Evolutionary conservation across 2,797 vertebrate genomes (phyloP).

Genomic region (Artibeus lituratus): DNA sequence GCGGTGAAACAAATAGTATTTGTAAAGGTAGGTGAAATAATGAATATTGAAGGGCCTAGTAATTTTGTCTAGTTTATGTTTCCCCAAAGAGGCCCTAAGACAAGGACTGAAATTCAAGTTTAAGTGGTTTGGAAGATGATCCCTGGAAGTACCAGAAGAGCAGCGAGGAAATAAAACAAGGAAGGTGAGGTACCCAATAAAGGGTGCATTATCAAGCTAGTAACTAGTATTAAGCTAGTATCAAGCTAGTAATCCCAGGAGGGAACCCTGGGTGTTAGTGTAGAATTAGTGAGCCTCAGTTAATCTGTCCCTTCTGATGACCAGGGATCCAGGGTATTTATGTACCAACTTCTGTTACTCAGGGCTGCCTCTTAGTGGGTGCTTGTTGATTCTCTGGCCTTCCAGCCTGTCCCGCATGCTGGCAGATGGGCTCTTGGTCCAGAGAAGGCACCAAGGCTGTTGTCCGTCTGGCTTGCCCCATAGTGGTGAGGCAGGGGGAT

Average conservation of each 20-base stretch:
- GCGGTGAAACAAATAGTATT: background rate
- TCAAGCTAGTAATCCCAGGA: background rate
- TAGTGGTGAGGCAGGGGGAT: background rate
- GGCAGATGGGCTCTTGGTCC: background rate
- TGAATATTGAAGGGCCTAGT: background rate
- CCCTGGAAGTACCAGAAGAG: background rate
- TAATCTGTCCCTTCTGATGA: background rate
- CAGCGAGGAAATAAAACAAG: background rate
- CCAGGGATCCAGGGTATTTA: background rate
- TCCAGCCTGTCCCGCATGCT: background rate
- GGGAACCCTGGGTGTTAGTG: background rate
- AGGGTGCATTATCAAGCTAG: background rate
- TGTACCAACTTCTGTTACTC: background rate
- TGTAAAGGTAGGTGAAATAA: background rate
- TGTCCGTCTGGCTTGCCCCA: background rate
- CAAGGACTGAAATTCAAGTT: background rate
- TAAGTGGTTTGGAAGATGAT: background rate
- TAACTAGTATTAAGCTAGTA: too few relatives aligned
- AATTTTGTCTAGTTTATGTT: conserved; percentile 20
- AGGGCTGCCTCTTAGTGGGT: background rate
- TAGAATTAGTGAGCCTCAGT: background rate
- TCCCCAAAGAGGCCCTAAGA: background rate
- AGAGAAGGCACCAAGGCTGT: background rate
- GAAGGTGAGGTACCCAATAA: background rate
- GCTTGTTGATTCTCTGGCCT: background rate